Base-by-base conservation (phyloP, 2,113 vertebrate species). In the Chloropsis cyanopogon region DNA sequence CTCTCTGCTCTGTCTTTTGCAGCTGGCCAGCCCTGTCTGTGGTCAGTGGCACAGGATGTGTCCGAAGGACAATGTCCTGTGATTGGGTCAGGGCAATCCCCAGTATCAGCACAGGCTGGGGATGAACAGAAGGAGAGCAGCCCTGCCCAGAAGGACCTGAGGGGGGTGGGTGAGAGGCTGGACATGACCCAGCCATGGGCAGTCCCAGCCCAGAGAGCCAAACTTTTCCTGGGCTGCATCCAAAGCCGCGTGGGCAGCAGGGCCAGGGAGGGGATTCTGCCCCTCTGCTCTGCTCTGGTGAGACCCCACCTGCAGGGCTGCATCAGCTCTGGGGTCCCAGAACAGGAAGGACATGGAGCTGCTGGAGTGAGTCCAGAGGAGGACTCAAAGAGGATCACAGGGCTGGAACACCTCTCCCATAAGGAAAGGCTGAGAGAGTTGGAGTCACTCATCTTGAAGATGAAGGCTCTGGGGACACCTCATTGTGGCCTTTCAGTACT, bases 361-460 rank as follows among this genome's bases (percentile, higher is more conserved):
- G 46, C 0, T 80, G 56, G 12, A 91, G 6, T 1, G 2, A 11
- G 3, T 17, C 49, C 24, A 31, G 35, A 14, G 18, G 9, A 60
- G 14, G 15, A 7, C 33, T 2, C 0, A 0, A 49, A 65, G 3
- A 25, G 2, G 7, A 50, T 33, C 1, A 24, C 33, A n/a, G 37
- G 29, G 16, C 0, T 61, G 37, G 10, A 85, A 1, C 10, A 52
- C 8, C 17, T 60, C 7, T 69, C 3, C 21, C 61, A 0, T 11
- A 2, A 49, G 7, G 14, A 76, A 25, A 49, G 35, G 7, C 29
- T 31, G 54, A 31, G 41, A 54, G 16, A 61, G 11, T 31, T 61
- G 14, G 25, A 7, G 28, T 41, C 25, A 22, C 20, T 68, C 6
- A 25, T 21, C n/a, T 19, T 54, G 41, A 37, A 29, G 35, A n/a